Percentiles rank a stretch among this genome's conserved stretches.
Evolutionary conservation across 2,888 invertebrate genomes (phyloP).

Genomic region (Lithophane semibrunnea): DNA sequence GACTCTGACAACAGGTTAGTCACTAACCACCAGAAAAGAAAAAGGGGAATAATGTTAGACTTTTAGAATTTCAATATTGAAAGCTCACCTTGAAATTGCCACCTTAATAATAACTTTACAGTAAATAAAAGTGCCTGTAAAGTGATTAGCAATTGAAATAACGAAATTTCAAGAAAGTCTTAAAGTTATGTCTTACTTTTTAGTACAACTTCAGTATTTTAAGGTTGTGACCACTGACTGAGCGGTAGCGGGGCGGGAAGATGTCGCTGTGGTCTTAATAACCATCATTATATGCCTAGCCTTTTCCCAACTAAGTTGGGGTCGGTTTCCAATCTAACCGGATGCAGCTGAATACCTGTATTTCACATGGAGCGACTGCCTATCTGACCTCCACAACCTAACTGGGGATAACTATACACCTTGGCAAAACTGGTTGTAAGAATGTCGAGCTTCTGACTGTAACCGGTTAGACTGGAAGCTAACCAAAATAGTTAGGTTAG

Average conservation of each 20-base stretch:
- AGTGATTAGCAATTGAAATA: slow-evolving; percentile 36
- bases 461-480: too few relatives aligned
- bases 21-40: too few relatives aligned
- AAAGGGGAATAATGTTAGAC: too few relatives aligned
- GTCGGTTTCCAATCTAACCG: too few relatives aligned
- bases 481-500: too few relatives aligned
- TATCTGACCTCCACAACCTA: background rate
- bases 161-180: slow-evolving; percentile 29
- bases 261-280: background rate
- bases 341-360: background rate
- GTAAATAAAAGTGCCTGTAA: slow-evolving; percentile 10
- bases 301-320: background rate
- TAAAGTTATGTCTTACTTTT: background rate
- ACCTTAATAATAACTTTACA: slow-evolving; percentile 5
- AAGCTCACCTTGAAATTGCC: too few relatives aligned
- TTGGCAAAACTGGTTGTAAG: too few relatives aligned
- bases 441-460: too few relatives aligned
- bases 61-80: too few relatives aligned
- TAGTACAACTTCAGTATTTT: slow-evolving; percentile 3
- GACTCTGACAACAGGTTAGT: too few relatives aligned
- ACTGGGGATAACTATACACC: background rate
- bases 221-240: background rate
- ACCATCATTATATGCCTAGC: too few relatives aligned
- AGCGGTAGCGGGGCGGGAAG: background rate
- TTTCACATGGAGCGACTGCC: background rate